Evolutionary conservation across 1,140 invertebrate genomes (phyloP).

Genomic region (Drosophila nebulosa): DNA sequence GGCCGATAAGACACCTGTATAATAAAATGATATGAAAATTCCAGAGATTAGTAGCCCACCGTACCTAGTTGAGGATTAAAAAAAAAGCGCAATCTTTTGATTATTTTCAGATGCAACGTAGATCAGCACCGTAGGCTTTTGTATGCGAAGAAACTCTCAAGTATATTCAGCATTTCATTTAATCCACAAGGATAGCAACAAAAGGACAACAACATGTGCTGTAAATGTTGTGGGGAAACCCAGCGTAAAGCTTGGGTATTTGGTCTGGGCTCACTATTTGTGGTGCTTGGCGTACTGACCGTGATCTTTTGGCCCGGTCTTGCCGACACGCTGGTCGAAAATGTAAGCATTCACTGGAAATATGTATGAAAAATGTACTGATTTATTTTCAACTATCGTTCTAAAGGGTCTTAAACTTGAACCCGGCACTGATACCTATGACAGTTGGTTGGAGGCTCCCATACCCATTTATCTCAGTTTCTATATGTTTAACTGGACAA

Average conservation of each 20-base stretch:
- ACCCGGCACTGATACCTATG: conserved; percentile 84
- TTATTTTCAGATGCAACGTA: background rate
- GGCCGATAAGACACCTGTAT: background rate
- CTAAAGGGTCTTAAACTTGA: conserved; percentile 84
- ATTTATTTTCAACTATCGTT: background rate
- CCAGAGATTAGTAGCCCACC: background rate
- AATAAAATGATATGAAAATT: background rate
- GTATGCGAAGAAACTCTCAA: background rate
- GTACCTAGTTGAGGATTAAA: too few species aligned
- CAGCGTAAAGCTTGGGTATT: conserved; percentile 78
- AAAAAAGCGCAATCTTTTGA: background rate
- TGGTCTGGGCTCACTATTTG: conserved; percentile 59
- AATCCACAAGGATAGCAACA: background rate
- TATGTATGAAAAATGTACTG: background rate
- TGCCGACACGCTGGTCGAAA: conserved; percentile 47
- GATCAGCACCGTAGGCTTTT: background rate
- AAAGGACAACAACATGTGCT: conserved; percentile 61
- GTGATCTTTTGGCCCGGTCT: conserved; percentile 63
- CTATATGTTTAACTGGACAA: conserved; percentile 92
- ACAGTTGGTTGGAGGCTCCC: conserved; percentile 87
- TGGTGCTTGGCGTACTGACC: conserved; percentile 45
- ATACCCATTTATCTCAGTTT: conserved; percentile 90
- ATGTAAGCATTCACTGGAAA: conserved; percentile 42
- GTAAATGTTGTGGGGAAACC: conserved; percentile 68
- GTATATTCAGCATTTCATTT: too few species aligned